Percentiles rank a stretch among this genome's conserved stretches.
Evolutionary conservation across 37 sponge, comb jelly and placozoan genomes (phyloP).

Genomic region (Mnemiopsis leidyi): DNA sequence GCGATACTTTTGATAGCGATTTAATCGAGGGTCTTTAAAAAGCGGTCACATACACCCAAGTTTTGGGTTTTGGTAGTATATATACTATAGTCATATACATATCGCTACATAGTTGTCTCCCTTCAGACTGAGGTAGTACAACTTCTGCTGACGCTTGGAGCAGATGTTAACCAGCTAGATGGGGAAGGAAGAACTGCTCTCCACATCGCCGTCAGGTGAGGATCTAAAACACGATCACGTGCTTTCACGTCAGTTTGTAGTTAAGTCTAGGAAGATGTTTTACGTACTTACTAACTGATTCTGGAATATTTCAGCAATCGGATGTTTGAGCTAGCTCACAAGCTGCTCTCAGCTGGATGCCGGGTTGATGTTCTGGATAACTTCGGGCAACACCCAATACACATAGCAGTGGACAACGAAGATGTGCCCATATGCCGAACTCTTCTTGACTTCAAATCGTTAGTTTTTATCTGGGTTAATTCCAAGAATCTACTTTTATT

Average conservation of each 20-base stretch:
- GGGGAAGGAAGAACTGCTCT: slow-evolving; percentile 28
- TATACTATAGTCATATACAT: too few relatives aligned
- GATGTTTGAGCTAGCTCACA: neutral
- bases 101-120: too few relatives aligned
- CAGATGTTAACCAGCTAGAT: slow-evolving; percentile 1
- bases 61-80: too few relatives aligned
- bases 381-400: slow-evolving; percentile 44
- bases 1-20: too few relatives aligned
- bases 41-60: too few relatives aligned
- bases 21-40: too few relatives aligned
- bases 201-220: slow-evolving; percentile 27
- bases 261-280: neutral
- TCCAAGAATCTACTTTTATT: too few relatives aligned
- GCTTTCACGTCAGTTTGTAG: neutral
- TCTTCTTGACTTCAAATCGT: slow-evolving; percentile 36
- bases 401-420: slow-evolving; percentile 43
- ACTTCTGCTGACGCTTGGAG: neutral
- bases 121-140: neutral
- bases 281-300: too few relatives aligned
- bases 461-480: neutral
- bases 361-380: neutral
- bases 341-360: neutral
- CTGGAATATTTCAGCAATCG: slow-evolving; percentile 32
- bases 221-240: too few relatives aligned
- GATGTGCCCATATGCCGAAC: neutral